A percentile compares a stretch with the other conserved stretches of the same genome.
Conservation (phyloP, 2,113 vertebrate genomes). For the Phainopepla nitens region DNA sequence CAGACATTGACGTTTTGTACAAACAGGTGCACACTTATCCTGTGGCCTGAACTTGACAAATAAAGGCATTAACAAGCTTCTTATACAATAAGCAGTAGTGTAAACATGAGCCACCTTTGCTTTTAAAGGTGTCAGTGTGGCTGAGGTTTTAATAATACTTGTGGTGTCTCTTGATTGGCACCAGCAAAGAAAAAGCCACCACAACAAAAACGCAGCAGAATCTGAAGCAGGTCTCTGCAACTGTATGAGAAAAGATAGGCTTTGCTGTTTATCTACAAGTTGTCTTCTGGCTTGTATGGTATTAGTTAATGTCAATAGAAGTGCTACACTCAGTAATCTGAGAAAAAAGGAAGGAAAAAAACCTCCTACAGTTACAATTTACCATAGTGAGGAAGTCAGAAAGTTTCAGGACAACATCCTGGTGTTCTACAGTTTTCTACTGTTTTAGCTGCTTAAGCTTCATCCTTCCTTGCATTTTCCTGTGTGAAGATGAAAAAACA, state of each 20-base stretch:
- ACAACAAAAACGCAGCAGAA: neutral
- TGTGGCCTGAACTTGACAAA: neutral
- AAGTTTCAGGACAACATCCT: neutral
- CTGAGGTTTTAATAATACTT: neutral
- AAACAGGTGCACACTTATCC: neutral
- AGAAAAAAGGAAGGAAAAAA: neutral
- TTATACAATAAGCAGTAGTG: neutral
- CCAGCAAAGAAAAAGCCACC: neutral
- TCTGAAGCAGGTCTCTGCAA: neutral
- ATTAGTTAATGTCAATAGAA: neutral
- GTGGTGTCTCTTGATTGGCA: neutral
- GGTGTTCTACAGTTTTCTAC: neutral
- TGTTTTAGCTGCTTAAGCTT: neutral
- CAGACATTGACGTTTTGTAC: neutral
- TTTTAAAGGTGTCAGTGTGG: neutral
- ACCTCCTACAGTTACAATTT: fast-evolving
- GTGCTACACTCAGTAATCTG: neutral
- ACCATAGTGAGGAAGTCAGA: neutral
- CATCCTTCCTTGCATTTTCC: neutral
- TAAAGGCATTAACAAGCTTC: neutral
- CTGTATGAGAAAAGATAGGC: neutral
- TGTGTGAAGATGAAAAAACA: neutral
- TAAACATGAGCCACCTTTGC: neutral
- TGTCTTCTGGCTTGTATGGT: neutral
- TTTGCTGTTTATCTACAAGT: neutral